Percentiles rank a stretch among this genome's conserved stretches.
Evolutionary conservation across 2,113 vertebrate species (phyloP).

Genomic region (Sinocyclocheilus maitianheensis): DNA sequence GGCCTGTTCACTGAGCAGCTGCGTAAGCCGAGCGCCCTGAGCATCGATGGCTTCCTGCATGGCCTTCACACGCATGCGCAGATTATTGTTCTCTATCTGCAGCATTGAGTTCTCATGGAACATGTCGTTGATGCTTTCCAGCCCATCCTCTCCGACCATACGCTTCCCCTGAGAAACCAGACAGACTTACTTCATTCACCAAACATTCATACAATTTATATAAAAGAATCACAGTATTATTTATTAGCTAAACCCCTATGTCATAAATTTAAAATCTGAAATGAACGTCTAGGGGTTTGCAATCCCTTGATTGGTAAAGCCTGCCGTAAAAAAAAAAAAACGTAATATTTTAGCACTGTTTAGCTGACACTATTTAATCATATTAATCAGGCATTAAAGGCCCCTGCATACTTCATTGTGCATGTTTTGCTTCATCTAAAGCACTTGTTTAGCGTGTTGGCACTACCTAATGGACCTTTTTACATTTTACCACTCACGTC

Average conservation of each 20-base stretch:
- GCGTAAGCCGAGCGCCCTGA: slow-evolving; percentile 84
- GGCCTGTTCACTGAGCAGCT: slow-evolving; percentile 90
- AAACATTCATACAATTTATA: background rate
- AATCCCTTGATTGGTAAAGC: too few relatives aligned
- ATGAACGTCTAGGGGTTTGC: too few relatives aligned
- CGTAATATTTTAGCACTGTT: too few relatives aligned
- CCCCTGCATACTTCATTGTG: too few relatives aligned
- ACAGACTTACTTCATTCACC: background rate
- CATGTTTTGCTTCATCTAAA: too few relatives aligned
- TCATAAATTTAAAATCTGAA: too few relatives aligned
- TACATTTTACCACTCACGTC: background rate
- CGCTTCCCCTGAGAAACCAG: slow-evolving; percentile 84
- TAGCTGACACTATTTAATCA: too few relatives aligned
- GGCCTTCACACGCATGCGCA: slow-evolving; percentile 92
- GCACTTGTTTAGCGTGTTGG: too few relatives aligned
- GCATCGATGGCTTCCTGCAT: slow-evolving; percentile 96
- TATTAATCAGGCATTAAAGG: too few relatives aligned
- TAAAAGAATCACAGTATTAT: too few relatives aligned
- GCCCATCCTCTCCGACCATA: slow-evolving; percentile 88
- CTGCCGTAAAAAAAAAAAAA: too few relatives aligned
- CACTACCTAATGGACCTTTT: background rate
- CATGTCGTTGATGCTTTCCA: slow-evolving; percentile 98
- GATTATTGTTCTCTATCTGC: slow-evolving; percentile 94
- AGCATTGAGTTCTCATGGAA: slow-evolving; percentile 97
- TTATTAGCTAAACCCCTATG: too few relatives aligned